Percentiles rank a stretch among this genome's conserved stretches.
Evolutionary conservation across 2,888 invertebrate genomes (phyloP).

Genomic region (Heterodera filipjevi): DNA sequence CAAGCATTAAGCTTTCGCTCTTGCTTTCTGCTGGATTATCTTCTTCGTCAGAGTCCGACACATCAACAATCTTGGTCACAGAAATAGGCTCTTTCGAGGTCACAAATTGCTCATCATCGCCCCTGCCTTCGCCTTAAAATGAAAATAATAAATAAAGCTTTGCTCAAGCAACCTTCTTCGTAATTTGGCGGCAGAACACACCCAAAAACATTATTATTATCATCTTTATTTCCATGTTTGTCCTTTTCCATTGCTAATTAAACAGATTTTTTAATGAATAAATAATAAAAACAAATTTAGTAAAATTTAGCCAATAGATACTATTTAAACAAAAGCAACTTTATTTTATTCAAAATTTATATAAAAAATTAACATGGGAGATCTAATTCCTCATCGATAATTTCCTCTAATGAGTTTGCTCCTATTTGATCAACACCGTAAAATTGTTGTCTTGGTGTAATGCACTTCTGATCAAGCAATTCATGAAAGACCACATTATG

Average conservation of each 20-base stretch:
- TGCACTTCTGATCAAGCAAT: not conserved
- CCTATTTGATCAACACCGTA: not conserved
- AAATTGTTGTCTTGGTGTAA: not conserved
- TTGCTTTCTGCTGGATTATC: no score
- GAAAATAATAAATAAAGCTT: not conserved
- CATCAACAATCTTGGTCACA: no score
- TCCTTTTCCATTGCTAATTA: no score
- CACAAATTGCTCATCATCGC: not conserved
- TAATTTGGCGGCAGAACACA: not conserved
- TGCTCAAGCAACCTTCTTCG: not conserved
- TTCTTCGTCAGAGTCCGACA: no score
- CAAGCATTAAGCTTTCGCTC: no score
- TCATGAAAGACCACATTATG: conserved; percentile 1
- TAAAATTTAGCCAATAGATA: not conserved
- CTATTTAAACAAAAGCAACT: no score
- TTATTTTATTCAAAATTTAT: not conserved
- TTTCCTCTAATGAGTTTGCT: not conserved
- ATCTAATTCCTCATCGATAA: not conserved
- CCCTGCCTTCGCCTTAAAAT: not conserved
- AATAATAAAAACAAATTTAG: not conserved
- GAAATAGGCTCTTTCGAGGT: no score
- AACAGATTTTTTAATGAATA: no score
- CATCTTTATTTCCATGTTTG: no score
- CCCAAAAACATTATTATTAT: not conserved
- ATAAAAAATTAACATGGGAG: not conserved